A percentile compares a stretch with the other conserved stretches of the same genome.
phyloP scores from a whole-genome alignment of 2,797 vertebrate genomes.

The Gadopsis bispinosus region DNA sequence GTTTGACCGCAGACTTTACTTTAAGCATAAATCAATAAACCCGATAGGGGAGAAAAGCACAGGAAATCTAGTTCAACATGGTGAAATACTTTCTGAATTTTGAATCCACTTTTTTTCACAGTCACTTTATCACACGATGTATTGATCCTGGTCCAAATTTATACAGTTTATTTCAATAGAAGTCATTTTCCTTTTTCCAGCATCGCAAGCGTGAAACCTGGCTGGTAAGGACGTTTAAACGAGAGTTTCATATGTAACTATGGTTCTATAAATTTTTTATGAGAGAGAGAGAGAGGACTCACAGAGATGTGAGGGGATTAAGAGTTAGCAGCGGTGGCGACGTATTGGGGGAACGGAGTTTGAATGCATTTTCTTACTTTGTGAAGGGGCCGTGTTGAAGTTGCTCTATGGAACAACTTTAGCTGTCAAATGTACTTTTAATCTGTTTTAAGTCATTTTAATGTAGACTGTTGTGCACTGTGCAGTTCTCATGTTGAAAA shows the following conservation, averaged over 20 bases:
- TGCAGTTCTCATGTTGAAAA: background rate
- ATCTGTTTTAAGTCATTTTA: background rate
- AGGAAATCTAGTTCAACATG: background rate
- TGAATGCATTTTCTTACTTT: background rate
- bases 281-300: background rate
- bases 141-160: background rate
- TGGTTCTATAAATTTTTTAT: background rate
- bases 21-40: background rate
- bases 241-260: background rate
- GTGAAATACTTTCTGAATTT: background rate
- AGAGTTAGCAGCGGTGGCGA: no score
- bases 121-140: background rate
- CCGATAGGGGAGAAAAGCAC: background rate
- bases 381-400: background rate
- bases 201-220: fast-evolving
- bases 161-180: background rate
- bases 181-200: background rate
- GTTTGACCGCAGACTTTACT: background rate
- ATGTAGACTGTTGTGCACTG: background rate
- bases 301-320: no score
- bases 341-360: no score
- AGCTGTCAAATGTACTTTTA: background rate
- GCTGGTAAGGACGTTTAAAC: background rate
- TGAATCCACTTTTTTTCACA: background rate
- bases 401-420: background rate